A percentile compares a stretch with the other conserved stretches of the same genome.
These are phyloP conservation scores for Melinaea marsaeus DNA, from an alignment of 2,888 invertebrate genomes.

Conservation along the genomic window DNA sequence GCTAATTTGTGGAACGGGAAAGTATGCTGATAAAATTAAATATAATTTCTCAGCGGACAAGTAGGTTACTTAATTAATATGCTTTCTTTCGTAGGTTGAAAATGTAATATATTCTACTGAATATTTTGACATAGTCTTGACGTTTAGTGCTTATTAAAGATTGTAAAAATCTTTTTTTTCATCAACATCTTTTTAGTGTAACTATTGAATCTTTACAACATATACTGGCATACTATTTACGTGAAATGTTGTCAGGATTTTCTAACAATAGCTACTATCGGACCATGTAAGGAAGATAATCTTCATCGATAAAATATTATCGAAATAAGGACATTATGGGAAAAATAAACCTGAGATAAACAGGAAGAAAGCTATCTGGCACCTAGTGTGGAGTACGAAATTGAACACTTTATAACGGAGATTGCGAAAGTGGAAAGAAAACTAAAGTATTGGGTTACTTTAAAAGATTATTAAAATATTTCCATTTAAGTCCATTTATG, in stretches of 20 bases:
- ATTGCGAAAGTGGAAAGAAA: constrained; percentile 25
- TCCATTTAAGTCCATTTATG: too few species aligned
- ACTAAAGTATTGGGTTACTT: neutral
- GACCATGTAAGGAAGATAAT: constrained; percentile 23
- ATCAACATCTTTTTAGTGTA: too few species aligned
- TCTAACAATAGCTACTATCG: constrained; percentile 7
- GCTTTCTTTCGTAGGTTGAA: too few species aligned
- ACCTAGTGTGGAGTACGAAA: constrained; percentile 38
- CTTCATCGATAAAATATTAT: constrained; percentile 40
- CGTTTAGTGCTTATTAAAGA: too few species aligned
- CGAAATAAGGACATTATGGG: constrained; percentile 35
- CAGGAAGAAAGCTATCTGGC: constrained; percentile 38
- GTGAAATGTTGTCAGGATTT: neutral
- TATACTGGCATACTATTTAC: neutral
- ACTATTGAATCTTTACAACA: neutral
- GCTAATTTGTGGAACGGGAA: constrained; percentile 19
- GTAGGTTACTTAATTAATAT: too few species aligned
- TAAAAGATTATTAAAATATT: neutral
- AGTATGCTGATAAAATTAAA: constrained; percentile 19
- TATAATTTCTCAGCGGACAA: constrained; percentile 9
- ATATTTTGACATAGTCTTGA: too few species aligned
- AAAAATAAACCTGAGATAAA: constrained; percentile 39
- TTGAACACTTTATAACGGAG: constrained; percentile 38
- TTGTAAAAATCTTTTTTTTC: too few species aligned
- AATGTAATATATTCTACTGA: too few species aligned